phyloP scores from a whole-genome alignment of 2,797 vertebrate species.

The Poeciliopsis paucimaculata region DNA sequence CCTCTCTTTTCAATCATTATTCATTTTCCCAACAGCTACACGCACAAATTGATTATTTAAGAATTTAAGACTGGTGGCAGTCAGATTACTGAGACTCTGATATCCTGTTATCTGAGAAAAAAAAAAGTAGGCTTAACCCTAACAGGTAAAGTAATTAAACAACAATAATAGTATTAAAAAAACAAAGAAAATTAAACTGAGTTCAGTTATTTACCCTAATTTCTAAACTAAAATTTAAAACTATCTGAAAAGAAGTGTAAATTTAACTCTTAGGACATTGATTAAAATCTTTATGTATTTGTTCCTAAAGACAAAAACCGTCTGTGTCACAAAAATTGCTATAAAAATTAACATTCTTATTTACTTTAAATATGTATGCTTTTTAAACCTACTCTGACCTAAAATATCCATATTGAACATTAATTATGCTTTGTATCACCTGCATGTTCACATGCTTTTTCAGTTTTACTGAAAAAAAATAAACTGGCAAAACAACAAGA shows the following conservation, averaged over 20 bases:
- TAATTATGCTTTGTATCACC: not conserved
- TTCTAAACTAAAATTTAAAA: not conserved
- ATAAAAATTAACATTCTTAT: not conserved
- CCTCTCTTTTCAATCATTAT: slow-evolving; percentile 13
- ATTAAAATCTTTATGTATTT: no score
- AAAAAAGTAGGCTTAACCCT: not conserved
- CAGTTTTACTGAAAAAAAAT: not conserved
- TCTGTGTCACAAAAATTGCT: not conserved
- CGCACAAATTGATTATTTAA: slow-evolving; percentile 20
- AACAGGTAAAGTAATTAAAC: not conserved
- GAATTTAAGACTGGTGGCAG: not conserved
- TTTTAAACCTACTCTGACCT: not conserved
- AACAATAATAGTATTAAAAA: not conserved
- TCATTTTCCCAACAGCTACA: slow-evolving; percentile 44
- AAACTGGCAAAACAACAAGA: not conserved
- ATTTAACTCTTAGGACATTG: not conserved
- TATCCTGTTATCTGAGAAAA: not conserved
- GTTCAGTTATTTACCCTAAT: not conserved
- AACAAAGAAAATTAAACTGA: no score
- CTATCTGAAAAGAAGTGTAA: not conserved
- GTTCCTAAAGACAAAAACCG: not conserved
- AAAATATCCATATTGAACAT: not conserved
- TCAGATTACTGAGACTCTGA: not conserved
- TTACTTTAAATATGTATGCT: not conserved
- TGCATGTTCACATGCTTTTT: not conserved